phyloP scores from a whole-genome alignment of 2,888 invertebrate genomes.

The Drosophila peninsularis region DNA sequence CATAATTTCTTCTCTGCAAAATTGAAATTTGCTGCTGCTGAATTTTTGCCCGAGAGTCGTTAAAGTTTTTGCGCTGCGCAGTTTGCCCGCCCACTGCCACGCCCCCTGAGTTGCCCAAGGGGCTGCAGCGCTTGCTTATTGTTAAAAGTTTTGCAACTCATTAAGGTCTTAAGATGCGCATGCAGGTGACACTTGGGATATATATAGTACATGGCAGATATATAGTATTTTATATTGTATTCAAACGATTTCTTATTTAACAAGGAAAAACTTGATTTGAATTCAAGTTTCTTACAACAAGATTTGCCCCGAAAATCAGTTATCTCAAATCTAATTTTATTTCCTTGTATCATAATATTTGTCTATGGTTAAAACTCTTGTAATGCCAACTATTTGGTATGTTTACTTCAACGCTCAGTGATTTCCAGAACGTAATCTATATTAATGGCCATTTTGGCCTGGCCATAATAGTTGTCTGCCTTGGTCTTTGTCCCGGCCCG shows the following conservation, averaged over 20 bases:
- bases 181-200: constrained; percentile 7
- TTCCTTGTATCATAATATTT: not conserved
- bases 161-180: constrained; percentile 40
- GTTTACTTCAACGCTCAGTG: constrained; percentile 1
- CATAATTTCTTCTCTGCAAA: constrained; percentile 10
- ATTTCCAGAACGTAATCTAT: not conserved
- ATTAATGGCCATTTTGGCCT: constrained; percentile 8
- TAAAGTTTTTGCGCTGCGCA: constrained; percentile 8
- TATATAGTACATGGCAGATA: not conserved
- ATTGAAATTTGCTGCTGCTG: constrained; percentile 17
- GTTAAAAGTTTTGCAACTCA: constrained; percentile 46
- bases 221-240: not conserved
- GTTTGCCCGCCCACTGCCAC: not conserved
- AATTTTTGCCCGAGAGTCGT: constrained; percentile 21
- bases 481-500: not conserved
- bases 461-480: not conserved
- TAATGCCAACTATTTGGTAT: constrained; percentile 11
- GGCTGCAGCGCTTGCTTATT: not conserved
- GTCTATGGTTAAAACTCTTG: not conserved
- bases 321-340: no score
- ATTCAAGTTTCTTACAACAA: no score
- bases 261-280: no score
- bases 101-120: not conserved
- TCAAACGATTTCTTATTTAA: not conserved
- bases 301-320: no score